These are phyloP conservation scores for Basileuterus tristriatus DNA, from an alignment of 2,797 vertebrate genomes.

Conservation along the genomic window DNA sequence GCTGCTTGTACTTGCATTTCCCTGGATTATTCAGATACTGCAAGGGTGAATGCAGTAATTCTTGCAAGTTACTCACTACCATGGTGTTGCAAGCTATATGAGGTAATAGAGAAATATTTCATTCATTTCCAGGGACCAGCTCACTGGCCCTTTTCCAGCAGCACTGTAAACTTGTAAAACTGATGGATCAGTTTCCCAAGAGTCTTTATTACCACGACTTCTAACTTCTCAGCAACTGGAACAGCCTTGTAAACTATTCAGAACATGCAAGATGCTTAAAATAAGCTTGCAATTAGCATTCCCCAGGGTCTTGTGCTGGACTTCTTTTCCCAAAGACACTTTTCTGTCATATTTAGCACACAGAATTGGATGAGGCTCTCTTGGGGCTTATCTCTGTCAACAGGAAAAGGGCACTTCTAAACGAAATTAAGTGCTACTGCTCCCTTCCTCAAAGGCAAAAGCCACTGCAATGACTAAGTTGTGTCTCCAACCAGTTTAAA, in stretches of 20 bases:
- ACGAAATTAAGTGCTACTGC: background rate
- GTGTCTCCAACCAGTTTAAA: background rate
- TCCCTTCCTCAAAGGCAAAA: background rate
- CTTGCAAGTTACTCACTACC: background rate
- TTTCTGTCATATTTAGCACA: conserved; percentile 1
- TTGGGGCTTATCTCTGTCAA: conserved; percentile 8
- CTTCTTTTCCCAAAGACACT: conserved; percentile 4
- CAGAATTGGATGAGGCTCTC: background rate
- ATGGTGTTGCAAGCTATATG: background rate
- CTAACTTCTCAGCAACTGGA: conserved; percentile 44
- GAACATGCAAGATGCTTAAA: conserved; percentile 1
- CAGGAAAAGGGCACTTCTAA: background rate
- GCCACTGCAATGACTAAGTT: background rate
- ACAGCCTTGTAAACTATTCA: conserved; percentile 10
- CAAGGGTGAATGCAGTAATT: background rate
- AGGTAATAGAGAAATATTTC: conserved; percentile 47
- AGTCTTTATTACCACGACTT: conserved; percentile 30
- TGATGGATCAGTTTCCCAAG: conserved; percentile 45
- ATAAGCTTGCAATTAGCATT: conserved; percentile 22
- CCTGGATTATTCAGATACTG: background rate
- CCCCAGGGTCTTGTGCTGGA: background rate
- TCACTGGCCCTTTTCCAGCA: conserved; percentile 29
- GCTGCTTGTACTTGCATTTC: background rate
- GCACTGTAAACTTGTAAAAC: conserved; percentile 32
- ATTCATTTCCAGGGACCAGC: conserved; percentile 41